Evolutionary conservation across 2,888 invertebrate genomes (phyloP).

Genomic region (Pristionchus maxplancki): DNA sequence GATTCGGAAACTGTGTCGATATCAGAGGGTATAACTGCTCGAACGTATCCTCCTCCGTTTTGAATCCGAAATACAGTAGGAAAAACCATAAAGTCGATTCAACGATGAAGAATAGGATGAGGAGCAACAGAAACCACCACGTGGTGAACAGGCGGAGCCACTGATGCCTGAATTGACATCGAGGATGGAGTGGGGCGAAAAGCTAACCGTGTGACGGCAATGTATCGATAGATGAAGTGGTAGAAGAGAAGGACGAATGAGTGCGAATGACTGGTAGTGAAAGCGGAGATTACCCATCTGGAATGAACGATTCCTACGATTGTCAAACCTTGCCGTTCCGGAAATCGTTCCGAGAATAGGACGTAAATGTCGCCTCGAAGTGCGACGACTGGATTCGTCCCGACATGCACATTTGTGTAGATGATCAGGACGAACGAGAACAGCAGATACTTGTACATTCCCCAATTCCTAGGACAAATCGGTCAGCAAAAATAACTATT

Average conservation of each 20-base stretch:
- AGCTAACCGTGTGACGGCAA: too few relatives aligned
- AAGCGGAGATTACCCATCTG: not conserved
- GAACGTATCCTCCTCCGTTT: not conserved
- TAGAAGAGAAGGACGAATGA: not conserved
- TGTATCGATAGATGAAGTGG: slow-evolving; percentile 18
- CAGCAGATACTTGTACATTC: slow-evolving; percentile 26
- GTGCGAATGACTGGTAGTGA: slow-evolving; percentile 5
- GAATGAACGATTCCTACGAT: not conserved
- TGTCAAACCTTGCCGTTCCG: not conserved
- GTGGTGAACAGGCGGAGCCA: not conserved
- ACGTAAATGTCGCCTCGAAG: not conserved
- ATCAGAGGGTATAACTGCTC: not conserved
- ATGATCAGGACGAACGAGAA: slow-evolving; percentile 4
- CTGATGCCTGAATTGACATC: not conserved
- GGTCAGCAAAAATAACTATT: too few relatives aligned
- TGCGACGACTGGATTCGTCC: not conserved
- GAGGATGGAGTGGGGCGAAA: too few relatives aligned
- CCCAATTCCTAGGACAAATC: too few relatives aligned
- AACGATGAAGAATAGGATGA: not conserved
- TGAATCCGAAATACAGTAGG: not conserved
- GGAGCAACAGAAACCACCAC: not conserved
- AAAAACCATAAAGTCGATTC: not conserved
- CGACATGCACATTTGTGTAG: not conserved
- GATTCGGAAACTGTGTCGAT: not conserved
- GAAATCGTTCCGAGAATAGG: not conserved